Base-by-base conservation (phyloP, 1,140 invertebrate species). In the Drosophila persimilis region DNA sequence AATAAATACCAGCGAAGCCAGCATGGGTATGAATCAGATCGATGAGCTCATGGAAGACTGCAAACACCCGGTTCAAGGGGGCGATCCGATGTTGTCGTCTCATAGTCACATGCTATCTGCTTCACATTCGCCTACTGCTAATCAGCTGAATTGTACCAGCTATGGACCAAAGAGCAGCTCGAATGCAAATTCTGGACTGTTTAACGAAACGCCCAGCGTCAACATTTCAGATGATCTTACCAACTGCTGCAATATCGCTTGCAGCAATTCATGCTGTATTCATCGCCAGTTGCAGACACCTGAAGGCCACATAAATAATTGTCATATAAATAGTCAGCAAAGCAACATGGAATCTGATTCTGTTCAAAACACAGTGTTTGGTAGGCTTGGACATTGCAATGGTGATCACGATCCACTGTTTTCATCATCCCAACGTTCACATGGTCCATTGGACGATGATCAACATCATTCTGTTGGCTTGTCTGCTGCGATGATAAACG, bases 41-140 rank as follows among this genome's bases (percentile, higher is more conserved):
- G 95, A 96, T 73, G 95, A 96, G 91, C 92, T 96, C 55, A 96
- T 96, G 95, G 95, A 96, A 74, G 96, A 97, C 77, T 88, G 76
- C 35, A 96, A 97, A 79, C 94, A 95, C 13, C 92, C 94, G 0
- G 83, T 95, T 2, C 93, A 94, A 62, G 92, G 93, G 62, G 94
- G 94, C 43, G 95, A 96, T 86, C 95, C 95, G 13, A 95, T 91
- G 89, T 46, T 91, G 6, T 91, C 90, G 11, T 77, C 81, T 13
- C 81, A 89, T 47, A 85, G 78, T 58, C 77, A 91, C 24, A 53
- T 91, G 93, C 77, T 95, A 6, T 94, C 93, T 13, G 94, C 94
- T 17, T 92, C 93, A 6, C 92, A 92, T 62, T 88, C 93, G 22
- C 92, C 92, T 26, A 91, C 91, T 17, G 31, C 46, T 24, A 53